Evolutionary conservation across 2,888 invertebrate genomes (phyloP), one percentile per base, ranked within the genome.

Genomic region (Esperia sulphurella): DNA sequence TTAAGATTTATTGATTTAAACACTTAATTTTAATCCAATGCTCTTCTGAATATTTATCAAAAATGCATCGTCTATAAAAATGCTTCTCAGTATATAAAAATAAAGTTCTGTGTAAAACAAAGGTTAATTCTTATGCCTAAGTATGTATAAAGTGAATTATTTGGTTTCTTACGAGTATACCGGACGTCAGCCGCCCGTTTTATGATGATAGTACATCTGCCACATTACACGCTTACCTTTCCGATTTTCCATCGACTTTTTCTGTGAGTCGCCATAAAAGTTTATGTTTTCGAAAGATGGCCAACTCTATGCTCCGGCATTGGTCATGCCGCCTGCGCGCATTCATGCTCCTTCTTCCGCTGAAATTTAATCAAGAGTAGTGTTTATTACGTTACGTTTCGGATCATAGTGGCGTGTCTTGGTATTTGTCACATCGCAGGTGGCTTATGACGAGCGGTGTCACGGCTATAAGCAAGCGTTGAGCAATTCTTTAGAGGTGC

Each of bases 191-290:
- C 62, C 62, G 64, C 48, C 62, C 66, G 61, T 67, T 75, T 73
- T 73, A 69, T 63, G 37, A 35, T 35, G 39, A 69, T 57, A 59
- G 70, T 57, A 59, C 84, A 88, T 87, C 87, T 88, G 88, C 80
- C 78, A 67, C 73, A 80, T 87, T 84, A 81, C 83, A 86, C 83
- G 88, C 74, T 81, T 77, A 76, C 81, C 79, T 80, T 82, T 77
- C 76, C 75, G 79, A 84, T 86, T 86, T 86, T 81, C 83, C 79
- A 72, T 80, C 78, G 76, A 64, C 63, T 69, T 68, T 74, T 75
- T 77, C 79, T 75, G 21, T 75, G 68, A 65, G 70, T 70, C 54
- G 71, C 78, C 75, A 82, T 86, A 86, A 87, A 87, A 81, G 54
- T 83, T 80, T 75, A 82, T 77, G 75, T 79, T 77, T 78, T 77